Evolutionary conservation across 2,113 vertebrate species (phyloP), one percentile per base, ranked within the genome.

Genomic region (Rhineura floridana): DNA sequence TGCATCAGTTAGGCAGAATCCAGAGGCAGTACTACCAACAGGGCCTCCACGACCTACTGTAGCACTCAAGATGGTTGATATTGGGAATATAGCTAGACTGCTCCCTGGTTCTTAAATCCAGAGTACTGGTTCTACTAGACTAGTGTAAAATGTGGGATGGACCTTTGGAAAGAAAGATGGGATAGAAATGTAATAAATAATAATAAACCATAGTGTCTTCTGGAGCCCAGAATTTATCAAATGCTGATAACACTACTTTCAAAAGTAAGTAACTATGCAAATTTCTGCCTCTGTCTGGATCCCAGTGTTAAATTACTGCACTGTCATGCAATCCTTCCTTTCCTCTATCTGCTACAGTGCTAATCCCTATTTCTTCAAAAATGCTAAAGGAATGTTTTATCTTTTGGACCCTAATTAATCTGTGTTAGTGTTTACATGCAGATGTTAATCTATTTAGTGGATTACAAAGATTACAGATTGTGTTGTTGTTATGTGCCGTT

Each of bases 361-460:
- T 65, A 86, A 86, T 86, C 59, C 44, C 42, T 12, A 63, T 77
- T 36, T 48, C 55, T 36, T 65, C 13, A 77, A 65, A 48, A 39
- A 77, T 65, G 33, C 17, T 77, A 48, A 65, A 39, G 42, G 30
- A 23, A 55, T 46, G 6, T 62, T 46, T 85, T 85, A 76, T 86
- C 42, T 77, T 86, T 48, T 77, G 44, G 21, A n/a, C 76, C 30
- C 7, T 86, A 77, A 86, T 86, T 78, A 78, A 78, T 28, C 59
- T 30, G 48, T 46, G 62, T 36, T 63, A 30, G 59, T 77, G 42
- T 86, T 65, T 65, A 77, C 55, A 75, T 85, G 83, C 15, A 44
- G 39, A 62, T 85, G 46, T 48, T 46, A 86, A 86, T 77, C 30
- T 65, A 86, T 63, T 77, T 77, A 42, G 59, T 78, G 55, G 84